phyloP scores from a whole-genome alignment of 2,888 invertebrate genomes.

The Synanthedon vespiformis region DNA sequence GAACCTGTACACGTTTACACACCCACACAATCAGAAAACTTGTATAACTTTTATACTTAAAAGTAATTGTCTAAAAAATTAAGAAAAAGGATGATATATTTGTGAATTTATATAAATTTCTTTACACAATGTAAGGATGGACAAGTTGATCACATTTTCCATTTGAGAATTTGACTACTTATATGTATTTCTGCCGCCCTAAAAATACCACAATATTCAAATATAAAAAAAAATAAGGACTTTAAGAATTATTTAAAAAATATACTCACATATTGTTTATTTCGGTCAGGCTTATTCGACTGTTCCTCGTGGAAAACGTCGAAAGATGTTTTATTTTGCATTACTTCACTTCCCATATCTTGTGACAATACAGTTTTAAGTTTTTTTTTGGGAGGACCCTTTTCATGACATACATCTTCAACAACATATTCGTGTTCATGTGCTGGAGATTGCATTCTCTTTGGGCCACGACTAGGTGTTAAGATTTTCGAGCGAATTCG shows the following conservation, averaged over 20 bases:
- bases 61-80: background rate
- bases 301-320: too few relatives aligned
- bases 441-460: slow-evolving; percentile 22
- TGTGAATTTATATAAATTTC: too few relatives aligned
- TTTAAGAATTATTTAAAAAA: too few relatives aligned
- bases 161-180: background rate
- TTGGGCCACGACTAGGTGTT: slow-evolving; percentile 19
- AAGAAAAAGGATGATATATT: too few relatives aligned
- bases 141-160: background rate
- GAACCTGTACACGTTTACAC: slow-evolving; percentile 8
- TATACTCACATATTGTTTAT: too few relatives aligned
- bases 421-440: slow-evolving; percentile 31
- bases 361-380: slow-evolving; percentile 15
- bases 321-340: too few relatives aligned
- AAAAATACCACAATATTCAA: background rate
- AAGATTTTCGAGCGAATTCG: slow-evolving; percentile 42
- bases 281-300: too few relatives aligned
- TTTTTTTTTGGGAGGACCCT: slow-evolving; percentile 32
- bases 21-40: too few relatives aligned
- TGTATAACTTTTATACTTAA: background rate
- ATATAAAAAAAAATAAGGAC: too few relatives aligned
- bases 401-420: slow-evolving; percentile 17
- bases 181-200: background rate
- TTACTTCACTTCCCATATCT: slow-evolving; percentile 5
- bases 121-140: too few relatives aligned